phyloP scores from a whole-genome alignment of 2,797 vertebrate species.

The Psittacula echo region DNA sequence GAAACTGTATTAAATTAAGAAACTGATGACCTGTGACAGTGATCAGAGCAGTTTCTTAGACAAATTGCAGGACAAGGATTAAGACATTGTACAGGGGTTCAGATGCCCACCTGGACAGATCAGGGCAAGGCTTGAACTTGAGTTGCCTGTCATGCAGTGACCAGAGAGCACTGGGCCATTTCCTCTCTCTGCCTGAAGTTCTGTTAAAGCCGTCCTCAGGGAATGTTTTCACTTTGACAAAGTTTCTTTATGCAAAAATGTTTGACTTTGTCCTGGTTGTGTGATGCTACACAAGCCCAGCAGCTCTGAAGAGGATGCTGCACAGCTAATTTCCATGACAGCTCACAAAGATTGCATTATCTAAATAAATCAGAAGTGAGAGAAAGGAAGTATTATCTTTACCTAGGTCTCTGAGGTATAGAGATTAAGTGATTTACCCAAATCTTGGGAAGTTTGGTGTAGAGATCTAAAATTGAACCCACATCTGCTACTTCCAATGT shows the following conservation, averaged over 20 bases:
- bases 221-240: background rate
- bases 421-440: background rate
- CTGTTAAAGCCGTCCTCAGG: background rate
- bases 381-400: background rate
- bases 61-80: background rate
- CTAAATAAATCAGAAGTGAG: background rate
- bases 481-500: background rate
- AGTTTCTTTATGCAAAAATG: background rate
- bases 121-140: background rate
- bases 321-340: background rate
- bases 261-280: background rate
- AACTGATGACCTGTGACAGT: background rate
- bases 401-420: background rate
- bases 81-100: background rate
- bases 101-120: background rate
- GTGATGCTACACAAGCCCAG: background rate
- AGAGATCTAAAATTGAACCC: background rate
- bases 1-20: background rate
- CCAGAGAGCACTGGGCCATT: background rate
- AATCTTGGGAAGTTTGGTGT: background rate
- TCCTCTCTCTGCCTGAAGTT: background rate
- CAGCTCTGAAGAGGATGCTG: background rate
- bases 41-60: background rate
- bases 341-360: background rate
- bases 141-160: background rate